phyloP scores from a whole-genome alignment of 2,797 vertebrate genomes.

The Diplodus sargus region DNA sequence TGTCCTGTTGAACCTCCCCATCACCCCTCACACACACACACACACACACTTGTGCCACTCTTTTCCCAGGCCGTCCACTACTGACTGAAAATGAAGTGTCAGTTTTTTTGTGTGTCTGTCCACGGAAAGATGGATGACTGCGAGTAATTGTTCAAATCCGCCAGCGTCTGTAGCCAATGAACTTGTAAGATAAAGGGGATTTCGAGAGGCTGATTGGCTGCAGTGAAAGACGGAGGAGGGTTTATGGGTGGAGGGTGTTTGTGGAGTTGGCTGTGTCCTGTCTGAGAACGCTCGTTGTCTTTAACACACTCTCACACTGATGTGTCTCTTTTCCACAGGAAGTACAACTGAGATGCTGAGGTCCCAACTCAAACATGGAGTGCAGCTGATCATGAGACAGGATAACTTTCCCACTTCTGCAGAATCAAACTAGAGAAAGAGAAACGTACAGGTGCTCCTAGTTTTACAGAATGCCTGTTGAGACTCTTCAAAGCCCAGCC shows the following conservation, averaged over 20 bases:
- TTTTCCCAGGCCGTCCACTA: constrained; percentile 49
- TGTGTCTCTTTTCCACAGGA: constrained; percentile 55
- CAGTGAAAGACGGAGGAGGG: constrained; percentile 20
- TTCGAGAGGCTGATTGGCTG: constrained; percentile 42
- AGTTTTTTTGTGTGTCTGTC: constrained; percentile 66
- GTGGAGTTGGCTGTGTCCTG: constrained; percentile 14
- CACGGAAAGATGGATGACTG: constrained; percentile 57
- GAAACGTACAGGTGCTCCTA: background rate
- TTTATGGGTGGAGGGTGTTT: constrained; percentile 19
- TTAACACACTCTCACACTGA: background rate
- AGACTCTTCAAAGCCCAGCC: constrained; percentile 62
- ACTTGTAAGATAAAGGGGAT: constrained; percentile 15
- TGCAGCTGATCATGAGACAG: background rate
- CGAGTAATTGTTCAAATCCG: constrained; percentile 47
- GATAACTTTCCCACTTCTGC: background rate
- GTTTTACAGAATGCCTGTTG: constrained; percentile 77
- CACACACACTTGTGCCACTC: constrained; percentile 41
- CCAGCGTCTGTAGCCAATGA: constrained; percentile 51
- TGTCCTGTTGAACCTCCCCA: constrained; percentile 56
- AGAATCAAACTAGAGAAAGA: background rate
- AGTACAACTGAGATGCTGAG: constrained; percentile 24
- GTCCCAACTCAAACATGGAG: background rate
- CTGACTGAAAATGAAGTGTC: constrained; percentile 66
- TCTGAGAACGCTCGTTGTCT: background rate
- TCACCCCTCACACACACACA: constrained; percentile 32